phyloP scores from a whole-genome alignment of 2,888 invertebrate species.

The Vandiemenella viatica region DNA sequence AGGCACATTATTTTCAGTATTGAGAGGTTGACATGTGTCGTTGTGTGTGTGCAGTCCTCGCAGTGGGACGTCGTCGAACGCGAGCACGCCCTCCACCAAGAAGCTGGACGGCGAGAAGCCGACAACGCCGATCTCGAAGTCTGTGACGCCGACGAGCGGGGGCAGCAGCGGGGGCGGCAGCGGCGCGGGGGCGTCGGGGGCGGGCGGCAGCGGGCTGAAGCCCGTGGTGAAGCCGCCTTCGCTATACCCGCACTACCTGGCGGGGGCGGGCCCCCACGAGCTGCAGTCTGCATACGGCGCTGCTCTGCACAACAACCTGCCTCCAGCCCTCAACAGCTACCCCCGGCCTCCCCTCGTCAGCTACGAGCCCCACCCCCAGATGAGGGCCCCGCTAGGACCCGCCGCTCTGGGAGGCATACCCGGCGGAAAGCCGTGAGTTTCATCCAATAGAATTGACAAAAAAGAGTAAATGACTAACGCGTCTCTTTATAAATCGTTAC shows the following conservation, averaged over 20 bases:
- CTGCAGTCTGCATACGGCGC: conserved; percentile 39
- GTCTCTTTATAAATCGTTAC: not conserved
- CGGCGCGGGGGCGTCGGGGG: conserved; percentile 36
- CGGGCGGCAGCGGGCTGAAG: conserved; percentile 37
- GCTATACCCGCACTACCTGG: conserved; percentile 44
- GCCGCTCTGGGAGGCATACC: conserved; percentile 35
- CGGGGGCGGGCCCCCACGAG: conserved; percentile 40
- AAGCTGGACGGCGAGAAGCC: conserved; percentile 75
- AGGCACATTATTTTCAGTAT: no score
- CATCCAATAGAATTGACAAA: not conserved
- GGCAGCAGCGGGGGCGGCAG: conserved; percentile 36
- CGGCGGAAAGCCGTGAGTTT: conserved; percentile 73
- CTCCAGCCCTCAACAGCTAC: conserved; percentile 46
- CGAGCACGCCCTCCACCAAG: conserved; percentile 78
- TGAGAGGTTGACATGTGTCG: conserved; percentile 75
- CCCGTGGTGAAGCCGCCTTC: conserved; percentile 35
- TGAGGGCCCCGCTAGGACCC: conserved; percentile 47
- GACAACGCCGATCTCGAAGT: conserved; percentile 79
- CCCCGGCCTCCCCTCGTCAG: conserved; percentile 48
- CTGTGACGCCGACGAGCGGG: conserved; percentile 67
- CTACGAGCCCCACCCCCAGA: conserved; percentile 49
- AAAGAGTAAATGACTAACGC: not conserved
- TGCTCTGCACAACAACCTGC: conserved; percentile 46
- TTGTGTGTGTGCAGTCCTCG: conserved; percentile 59
- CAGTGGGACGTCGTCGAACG: conserved; percentile 78